Conservation (phyloP, 2,797 vertebrate species). For the Sorex maritimensis region DNA sequence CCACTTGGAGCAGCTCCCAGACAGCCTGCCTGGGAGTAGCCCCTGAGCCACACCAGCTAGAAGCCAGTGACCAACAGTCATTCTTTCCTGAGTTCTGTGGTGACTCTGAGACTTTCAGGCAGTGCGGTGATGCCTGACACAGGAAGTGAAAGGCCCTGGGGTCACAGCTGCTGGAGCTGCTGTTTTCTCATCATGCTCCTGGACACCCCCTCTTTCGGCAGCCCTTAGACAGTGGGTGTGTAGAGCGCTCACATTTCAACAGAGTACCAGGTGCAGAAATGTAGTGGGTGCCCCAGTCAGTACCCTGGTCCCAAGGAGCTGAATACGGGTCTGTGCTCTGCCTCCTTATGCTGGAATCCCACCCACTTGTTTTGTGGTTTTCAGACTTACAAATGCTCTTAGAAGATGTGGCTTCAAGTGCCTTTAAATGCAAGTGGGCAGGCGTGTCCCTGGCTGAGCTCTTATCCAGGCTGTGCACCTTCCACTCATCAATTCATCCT, state of each 20-base stretch:
- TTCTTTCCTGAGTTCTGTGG: neutral
- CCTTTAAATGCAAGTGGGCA: too few relatives aligned
- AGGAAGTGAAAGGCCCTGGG: neutral
- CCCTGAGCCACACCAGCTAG: too few relatives aligned
- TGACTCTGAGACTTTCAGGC: conserved; percentile 25
- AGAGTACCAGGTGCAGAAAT: neutral
- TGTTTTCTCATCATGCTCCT: neutral
- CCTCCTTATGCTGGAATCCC: neutral
- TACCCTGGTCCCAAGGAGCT: neutral
- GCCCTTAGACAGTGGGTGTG: neutral
- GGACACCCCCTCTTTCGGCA: neutral
- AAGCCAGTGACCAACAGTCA: too few relatives aligned
- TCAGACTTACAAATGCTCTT: neutral
- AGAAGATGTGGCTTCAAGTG: conserved; percentile 11
- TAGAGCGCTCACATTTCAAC: conserved; percentile 13
- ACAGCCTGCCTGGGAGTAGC: too few relatives aligned
- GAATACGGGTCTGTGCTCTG: fast-evolving
- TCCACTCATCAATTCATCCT: fast-evolving
- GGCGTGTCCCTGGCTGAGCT: neutral
- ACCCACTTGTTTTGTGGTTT: neutral
- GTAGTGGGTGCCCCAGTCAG: neutral
- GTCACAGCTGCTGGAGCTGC: neutral
- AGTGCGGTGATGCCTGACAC: neutral
- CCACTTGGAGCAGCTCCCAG: too few relatives aligned
- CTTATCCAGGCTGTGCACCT: neutral